phyloP scores from a whole-genome alignment of 2,797 vertebrate species.

The Thaleichthys pacificus region DNA sequence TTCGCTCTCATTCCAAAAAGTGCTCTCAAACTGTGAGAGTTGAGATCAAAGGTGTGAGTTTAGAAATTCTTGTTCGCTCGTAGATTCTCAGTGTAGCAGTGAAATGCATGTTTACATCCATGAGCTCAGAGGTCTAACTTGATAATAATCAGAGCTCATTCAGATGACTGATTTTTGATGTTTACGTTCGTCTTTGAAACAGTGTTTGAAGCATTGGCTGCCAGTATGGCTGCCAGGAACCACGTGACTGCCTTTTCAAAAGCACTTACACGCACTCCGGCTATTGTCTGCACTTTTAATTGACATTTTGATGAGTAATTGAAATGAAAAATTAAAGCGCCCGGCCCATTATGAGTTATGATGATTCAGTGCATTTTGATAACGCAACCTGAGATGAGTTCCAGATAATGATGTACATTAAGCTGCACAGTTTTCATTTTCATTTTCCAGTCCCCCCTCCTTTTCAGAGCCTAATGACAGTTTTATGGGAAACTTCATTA shows the following conservation, averaged over 20 bases:
- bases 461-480: slow-evolving; percentile 60
- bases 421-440: slow-evolving; percentile 56
- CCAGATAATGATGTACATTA: slow-evolving; percentile 69
- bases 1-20: no score
- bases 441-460: slow-evolving; percentile 18
- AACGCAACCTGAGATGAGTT: slow-evolving; percentile 56
- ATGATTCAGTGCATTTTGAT: slow-evolving; percentile 70
- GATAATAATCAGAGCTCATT: slow-evolving; percentile 6
- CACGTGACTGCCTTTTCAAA: slow-evolving; percentile 23
- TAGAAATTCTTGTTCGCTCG: no score
- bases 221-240: slow-evolving; percentile 18
- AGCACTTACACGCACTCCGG: not conserved
- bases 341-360: slow-evolving; percentile 57
- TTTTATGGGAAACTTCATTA: slow-evolving; percentile 76
- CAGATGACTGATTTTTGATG: slow-evolving; percentile 20
- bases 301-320: slow-evolving; percentile 49
- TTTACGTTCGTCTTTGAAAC: not conserved
- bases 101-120: slow-evolving; percentile 5
- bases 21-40: no score
- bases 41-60: no score
- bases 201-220: slow-evolving; percentile 22
- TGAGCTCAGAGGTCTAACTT: slow-evolving; percentile 19
- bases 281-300: slow-evolving; percentile 40
- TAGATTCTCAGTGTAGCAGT: slow-evolving; percentile 7
- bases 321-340: slow-evolving; percentile 48